Evolutionary conservation across 1,140 invertebrate genomes (phyloP).

Genomic region (Rhopalosiphum maidis): DNA sequence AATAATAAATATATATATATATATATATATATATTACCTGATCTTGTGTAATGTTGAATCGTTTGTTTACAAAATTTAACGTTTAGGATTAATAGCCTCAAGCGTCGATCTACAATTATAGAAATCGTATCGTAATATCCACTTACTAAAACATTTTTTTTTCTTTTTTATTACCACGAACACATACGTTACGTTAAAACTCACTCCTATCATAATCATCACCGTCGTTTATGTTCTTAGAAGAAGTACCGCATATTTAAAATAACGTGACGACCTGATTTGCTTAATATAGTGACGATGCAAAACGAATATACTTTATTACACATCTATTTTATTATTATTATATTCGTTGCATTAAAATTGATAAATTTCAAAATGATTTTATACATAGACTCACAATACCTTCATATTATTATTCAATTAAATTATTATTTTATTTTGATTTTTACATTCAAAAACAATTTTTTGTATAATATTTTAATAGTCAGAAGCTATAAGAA

Average conservation of each 20-base stretch:
- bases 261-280: constrained; percentile 11
- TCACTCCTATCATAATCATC: constrained; percentile 6
- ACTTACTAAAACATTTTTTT: constrained; percentile 16
- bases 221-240: not conserved
- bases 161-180: not conserved
- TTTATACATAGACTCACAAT: not conserved
- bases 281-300: not conserved
- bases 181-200: not conserved
- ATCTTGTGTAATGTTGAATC: not conserved
- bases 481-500: not conserved
- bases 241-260: constrained; percentile 1
- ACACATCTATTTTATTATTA: not conserved
- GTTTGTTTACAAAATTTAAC: constrained; percentile 39
- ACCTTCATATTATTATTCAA: not conserved
- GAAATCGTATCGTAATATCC: constrained; percentile 26
- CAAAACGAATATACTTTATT: not conserved
- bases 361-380: not conserved
- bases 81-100: not conserved
- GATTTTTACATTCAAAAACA: not conserved
- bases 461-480: not conserved
- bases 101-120: constrained; percentile 22
- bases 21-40: not conserved
- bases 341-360: not conserved
- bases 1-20: not conserved
- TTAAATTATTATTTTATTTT: not conserved